Conservation (phyloP, 2,888 invertebrate species). For the Idaea aversata region DNA sequence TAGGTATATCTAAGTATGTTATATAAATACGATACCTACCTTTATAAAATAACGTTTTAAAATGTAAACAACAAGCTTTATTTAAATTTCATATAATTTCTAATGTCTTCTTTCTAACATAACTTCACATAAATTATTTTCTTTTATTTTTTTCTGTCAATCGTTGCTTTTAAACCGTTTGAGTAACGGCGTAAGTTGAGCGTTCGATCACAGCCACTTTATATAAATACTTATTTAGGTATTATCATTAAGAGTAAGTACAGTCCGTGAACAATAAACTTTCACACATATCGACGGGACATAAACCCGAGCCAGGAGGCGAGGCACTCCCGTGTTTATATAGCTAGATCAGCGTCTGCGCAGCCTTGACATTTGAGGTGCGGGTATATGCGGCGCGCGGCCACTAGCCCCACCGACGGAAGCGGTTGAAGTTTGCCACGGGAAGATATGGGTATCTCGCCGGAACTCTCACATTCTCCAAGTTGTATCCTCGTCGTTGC, state of each 20-base stretch:
- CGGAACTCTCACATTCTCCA: slow-evolving; percentile 75
- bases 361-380: slow-evolving; percentile 71
- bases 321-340: slow-evolving; percentile 35
- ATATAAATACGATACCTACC: neutral
- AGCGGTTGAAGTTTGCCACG: slow-evolving; percentile 64
- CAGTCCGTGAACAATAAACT: slow-evolving; percentile 46
- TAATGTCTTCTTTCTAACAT: slow-evolving; percentile 26
- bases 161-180: slow-evolving; percentile 51
- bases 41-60: neutral
- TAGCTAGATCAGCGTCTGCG: slow-evolving; percentile 46
- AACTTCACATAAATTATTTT: slow-evolving; percentile 17
- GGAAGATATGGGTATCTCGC: slow-evolving; percentile 72
- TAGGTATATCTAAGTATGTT: neutral
- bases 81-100: slow-evolving; percentile 15
- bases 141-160: slow-evolving; percentile 47
- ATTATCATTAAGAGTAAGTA: slow-evolving; percentile 47
- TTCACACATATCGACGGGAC: slow-evolving; percentile 30
- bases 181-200: slow-evolving; percentile 52
- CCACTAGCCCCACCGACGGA: slow-evolving; percentile 74
- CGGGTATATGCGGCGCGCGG: slow-evolving; percentile 34
- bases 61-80: neutral
- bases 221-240: slow-evolving; percentile 43
- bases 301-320: slow-evolving; percentile 44
- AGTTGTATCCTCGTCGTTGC: slow-evolving; percentile 70
- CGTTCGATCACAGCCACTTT: slow-evolving; percentile 75